Conservation (phyloP, 2,888 invertebrate species). For the Ariolimax columbianus region DNA sequence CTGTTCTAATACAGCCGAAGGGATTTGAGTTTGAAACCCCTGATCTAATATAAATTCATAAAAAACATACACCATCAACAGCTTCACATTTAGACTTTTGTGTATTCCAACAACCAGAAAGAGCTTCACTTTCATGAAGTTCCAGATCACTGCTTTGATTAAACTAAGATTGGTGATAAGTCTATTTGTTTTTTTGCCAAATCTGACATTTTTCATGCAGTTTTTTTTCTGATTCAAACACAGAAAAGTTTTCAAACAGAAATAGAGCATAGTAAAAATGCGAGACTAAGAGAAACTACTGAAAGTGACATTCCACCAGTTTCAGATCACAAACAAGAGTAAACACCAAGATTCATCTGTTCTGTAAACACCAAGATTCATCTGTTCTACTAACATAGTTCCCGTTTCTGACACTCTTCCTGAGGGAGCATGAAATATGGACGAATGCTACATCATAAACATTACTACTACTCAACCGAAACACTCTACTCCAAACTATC, state of each 20-base stretch:
- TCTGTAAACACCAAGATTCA: slow-evolving; percentile 4
- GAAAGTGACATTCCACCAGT: neutral
- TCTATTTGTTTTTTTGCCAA: neutral
- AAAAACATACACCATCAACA: too few species aligned
- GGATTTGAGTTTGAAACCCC: too few species aligned
- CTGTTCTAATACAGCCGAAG: too few species aligned
- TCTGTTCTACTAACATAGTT: neutral
- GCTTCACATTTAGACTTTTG: too few species aligned
- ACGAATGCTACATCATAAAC: neutral
- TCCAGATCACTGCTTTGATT: too few species aligned
- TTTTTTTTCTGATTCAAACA: neutral
- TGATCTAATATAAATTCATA: too few species aligned
- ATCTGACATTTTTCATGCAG: neutral
- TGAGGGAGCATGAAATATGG: neutral
- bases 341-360: neutral
- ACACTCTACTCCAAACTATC: neutral
- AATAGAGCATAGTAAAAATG: neutral
- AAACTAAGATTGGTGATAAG: too few species aligned
- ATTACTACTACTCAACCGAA: neutral
- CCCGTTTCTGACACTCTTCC: neutral
- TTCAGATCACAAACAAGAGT: neutral
- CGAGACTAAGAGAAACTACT: neutral
- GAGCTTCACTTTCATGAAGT: too few species aligned
- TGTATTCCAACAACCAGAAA: too few species aligned
- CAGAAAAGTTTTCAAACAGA: neutral